Evolutionary conservation across 92 coral and sea anemone species (phyloP).

Genomic region (Epizoanthus scotinus): DNA sequence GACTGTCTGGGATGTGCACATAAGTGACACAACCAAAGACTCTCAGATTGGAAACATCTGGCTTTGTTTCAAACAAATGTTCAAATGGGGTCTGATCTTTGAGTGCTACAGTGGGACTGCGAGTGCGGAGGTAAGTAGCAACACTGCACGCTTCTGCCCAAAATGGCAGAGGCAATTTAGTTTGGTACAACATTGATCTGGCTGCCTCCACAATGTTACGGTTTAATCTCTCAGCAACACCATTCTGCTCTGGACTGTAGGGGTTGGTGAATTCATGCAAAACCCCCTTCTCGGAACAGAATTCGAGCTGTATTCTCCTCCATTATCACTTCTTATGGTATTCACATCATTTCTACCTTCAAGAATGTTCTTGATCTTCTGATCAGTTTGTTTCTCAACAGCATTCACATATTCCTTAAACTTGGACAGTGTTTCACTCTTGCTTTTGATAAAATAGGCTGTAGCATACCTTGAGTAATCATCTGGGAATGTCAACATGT

Average conservation of each 20-base stretch:
- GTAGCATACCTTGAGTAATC: conserved; percentile 63
- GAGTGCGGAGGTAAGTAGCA: conserved; percentile 66
- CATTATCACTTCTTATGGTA: conserved; percentile 23
- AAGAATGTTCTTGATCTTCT: conserved; percentile 2
- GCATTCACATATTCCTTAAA: conserved; percentile 61
- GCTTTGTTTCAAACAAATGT: conserved; percentile 48
- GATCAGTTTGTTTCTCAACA: conserved; percentile 12
- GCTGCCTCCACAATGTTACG: conserved; percentile 65
- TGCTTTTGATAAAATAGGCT: conserved; percentile 62
- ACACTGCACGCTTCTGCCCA: conserved; percentile 73
- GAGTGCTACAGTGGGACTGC: conserved; percentile 52
- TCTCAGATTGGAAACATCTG: conserved; percentile 60
- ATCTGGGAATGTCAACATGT: conserved; percentile 68
- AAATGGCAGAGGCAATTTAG: conserved; percentile 50
- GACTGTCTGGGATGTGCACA: conserved; percentile 57
- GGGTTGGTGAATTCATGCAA: conserved; percentile 63
- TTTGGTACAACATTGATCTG: conserved; percentile 66
- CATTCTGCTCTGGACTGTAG: conserved; percentile 67
- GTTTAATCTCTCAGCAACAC: conserved; percentile 60
- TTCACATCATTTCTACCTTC: conserved; percentile 26
- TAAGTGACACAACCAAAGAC: conserved; percentile 64
- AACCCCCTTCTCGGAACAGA: conserved; percentile 63
- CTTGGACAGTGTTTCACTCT: conserved; percentile 58
- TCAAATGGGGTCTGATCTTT: conserved; percentile 61
- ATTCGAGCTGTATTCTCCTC: conserved; percentile 38